These are phyloP conservation scores for Verasper variegatus DNA, from an alignment of 2,113 vertebrate species.

Conservation along the genomic window DNA sequence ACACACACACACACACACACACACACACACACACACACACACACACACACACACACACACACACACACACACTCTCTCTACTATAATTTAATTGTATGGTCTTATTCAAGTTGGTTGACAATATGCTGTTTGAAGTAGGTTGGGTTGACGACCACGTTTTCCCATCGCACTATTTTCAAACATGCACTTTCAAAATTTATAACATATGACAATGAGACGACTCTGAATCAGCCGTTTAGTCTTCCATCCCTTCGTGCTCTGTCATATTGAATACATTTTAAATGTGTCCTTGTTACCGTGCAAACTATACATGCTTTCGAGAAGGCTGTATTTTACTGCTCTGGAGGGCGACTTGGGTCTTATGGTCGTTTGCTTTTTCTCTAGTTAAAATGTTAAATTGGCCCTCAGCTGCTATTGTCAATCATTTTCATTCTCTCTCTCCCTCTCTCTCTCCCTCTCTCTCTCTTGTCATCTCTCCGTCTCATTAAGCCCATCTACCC, in stretches of 20 bases:
- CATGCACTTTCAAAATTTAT: constrained; percentile 38
- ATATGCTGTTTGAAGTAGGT: constrained; percentile 2
- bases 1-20: constrained; percentile 16
- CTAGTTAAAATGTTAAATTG: constrained; percentile 47
- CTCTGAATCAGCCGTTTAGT: not conserved
- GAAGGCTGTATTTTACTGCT: constrained; percentile 30
- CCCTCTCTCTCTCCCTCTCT: not conserved
- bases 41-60: constrained; percentile 19
- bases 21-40: constrained; percentile 22
- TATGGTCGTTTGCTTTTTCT: constrained; percentile 6
- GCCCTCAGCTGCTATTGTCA: constrained; percentile 63
- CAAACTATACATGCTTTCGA: constrained; percentile 17
- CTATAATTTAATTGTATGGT: constrained; percentile 25
- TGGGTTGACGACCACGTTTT: constrained; percentile 2
- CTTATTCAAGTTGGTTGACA: constrained; percentile 23
- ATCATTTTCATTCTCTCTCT: constrained; percentile 35
- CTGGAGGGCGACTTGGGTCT: constrained; percentile 16
- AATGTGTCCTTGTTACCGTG: not conserved
- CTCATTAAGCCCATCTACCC: constrained; percentile 6
- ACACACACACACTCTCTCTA: constrained; percentile 23
- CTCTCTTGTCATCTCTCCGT: not conserved
- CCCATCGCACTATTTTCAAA: constrained; percentile 34
- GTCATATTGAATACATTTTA: not conserved
- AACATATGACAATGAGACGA: constrained; percentile 4
- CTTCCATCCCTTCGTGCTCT: not conserved